Evolutionary conservation across 2,888 invertebrate genomes (phyloP).

Genomic region (Quadriops clusia): DNA sequence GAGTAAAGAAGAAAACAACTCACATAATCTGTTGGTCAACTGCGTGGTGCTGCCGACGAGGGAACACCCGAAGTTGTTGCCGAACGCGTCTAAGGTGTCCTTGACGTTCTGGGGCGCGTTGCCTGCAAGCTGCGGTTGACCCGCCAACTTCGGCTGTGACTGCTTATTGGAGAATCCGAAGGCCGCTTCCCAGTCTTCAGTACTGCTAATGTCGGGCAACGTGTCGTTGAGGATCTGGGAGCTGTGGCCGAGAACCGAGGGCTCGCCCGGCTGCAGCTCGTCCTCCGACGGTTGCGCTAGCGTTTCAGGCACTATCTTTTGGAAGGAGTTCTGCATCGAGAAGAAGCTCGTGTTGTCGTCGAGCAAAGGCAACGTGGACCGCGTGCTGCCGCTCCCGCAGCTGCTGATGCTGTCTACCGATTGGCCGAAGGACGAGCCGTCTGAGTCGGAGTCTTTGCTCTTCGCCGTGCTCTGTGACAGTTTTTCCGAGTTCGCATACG

Average conservation of each 20-base stretch:
- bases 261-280: slow-evolving; percentile 9
- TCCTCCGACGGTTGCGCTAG: slow-evolving; percentile 12
- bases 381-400: slow-evolving; percentile 2
- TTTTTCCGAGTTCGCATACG: too few species aligned
- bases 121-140: slow-evolving; percentile 11
- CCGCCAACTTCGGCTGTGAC: too few species aligned
- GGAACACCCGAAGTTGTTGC: slow-evolving; percentile 14
- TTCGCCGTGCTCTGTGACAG: too few species aligned
- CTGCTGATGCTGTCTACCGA: too few species aligned
- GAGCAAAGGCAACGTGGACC: slow-evolving; percentile 35
- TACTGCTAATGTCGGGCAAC: slow-evolving; percentile 46
- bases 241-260: slow-evolving; percentile 11
- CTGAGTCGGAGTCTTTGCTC: too few species aligned
- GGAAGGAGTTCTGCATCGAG: slow-evolving; percentile 45
- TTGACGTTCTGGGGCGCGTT: slow-evolving; percentile 12
- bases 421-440: too few species aligned
- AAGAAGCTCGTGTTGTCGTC: slow-evolving; percentile 59
- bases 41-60: too few species aligned
- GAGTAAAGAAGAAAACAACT: too few species aligned
- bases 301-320: slow-evolving; percentile 36
- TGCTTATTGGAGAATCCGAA: too few species aligned
- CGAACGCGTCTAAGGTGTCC: slow-evolving; percentile 21
- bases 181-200: slow-evolving; percentile 66
- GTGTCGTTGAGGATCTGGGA: slow-evolving; percentile 30
- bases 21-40: too few species aligned